Percentiles rank a stretch among this genome's conserved stretches.
These are phyloP conservation scores for Hydraecia micacea DNA, from an alignment of 2,888 invertebrate genomes.

Conservation along the genomic window DNA sequence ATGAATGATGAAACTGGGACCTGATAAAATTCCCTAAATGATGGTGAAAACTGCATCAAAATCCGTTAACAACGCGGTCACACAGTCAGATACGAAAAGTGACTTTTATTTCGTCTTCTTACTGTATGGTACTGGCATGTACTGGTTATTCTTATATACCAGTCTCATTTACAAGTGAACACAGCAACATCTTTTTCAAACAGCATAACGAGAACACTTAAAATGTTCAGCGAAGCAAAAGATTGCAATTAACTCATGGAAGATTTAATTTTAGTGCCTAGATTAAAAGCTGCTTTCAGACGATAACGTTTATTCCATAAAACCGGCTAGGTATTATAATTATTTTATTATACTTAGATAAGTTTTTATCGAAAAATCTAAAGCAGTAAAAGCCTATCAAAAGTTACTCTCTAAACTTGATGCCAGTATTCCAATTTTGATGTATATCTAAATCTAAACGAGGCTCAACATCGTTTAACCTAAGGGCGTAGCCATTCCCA, in stretches of 20 bases:
- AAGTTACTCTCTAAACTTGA: conserved; percentile 23
- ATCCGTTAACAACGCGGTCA: not conserved
- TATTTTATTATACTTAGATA: conserved; percentile 17
- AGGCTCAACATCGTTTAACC: conserved; percentile 76
- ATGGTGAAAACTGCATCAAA: not conserved
- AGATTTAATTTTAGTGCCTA: conserved; percentile 52
- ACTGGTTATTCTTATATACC: conserved; percentile 9
- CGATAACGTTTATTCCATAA: conserved; percentile 36
- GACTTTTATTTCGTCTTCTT: not conserved
- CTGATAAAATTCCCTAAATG: not conserved
- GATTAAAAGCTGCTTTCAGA: conserved; percentile 42
- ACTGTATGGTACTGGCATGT: no score
- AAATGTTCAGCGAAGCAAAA: conserved; percentile 54
- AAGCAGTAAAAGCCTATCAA: conserved; percentile 14
- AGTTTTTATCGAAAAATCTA: conserved; percentile 16
- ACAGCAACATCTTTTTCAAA: conserved; percentile 27
- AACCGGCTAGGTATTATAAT: conserved; percentile 22
- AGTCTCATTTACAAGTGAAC: conserved; percentile 33
- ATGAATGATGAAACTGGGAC: no score
- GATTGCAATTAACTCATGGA: conserved; percentile 53
- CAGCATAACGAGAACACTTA: conserved; percentile 46
- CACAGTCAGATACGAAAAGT: not conserved
- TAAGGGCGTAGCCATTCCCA: conserved; percentile 80
- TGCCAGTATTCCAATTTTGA: conserved; percentile 48
- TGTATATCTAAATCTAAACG: conserved; percentile 71